These are phyloP conservation scores for Hypocryptadius cinnamomeus DNA, from an alignment of 2,113 vertebrate species.

Conservation along the genomic window DNA sequence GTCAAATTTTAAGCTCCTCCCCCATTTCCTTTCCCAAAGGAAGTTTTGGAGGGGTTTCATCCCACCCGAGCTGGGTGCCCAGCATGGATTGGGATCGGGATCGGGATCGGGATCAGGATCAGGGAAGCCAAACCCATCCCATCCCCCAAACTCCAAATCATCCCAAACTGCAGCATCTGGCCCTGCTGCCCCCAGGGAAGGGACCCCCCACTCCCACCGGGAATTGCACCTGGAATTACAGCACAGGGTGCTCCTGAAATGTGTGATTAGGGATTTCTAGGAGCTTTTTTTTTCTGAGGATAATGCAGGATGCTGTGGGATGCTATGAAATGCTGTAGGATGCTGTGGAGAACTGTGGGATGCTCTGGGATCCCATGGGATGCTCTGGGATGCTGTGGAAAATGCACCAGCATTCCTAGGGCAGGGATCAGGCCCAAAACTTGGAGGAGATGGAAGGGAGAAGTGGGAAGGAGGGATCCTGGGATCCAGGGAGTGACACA, in stretches of 20 bases:
- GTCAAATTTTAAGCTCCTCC: neutral
- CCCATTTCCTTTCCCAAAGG: neutral
- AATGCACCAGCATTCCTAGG: neutral
- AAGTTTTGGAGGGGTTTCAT: neutral
- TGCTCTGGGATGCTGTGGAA: neutral
- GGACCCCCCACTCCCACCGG: rapidly evolving
- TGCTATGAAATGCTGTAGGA: neutral
- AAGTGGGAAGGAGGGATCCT: neutral
- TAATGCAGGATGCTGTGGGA: neutral
- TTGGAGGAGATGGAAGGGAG: neutral
- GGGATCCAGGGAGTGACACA: neutral
- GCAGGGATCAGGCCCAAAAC: neutral
- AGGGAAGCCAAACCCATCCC: neutral
- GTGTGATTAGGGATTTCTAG: neutral
- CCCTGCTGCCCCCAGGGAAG: neutral
- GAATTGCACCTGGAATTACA: neutral
- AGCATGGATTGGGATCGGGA: rapidly evolving
- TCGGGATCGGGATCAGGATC: neutral
- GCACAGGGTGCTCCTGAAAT: neutral
- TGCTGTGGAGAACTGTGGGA: neutral
- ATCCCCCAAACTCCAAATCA: neutral
- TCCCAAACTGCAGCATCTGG: rapidly evolving
- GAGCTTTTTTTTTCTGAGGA: neutral
- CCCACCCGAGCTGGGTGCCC: rapidly evolving
- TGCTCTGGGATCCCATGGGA: neutral